Evolutionary conservation across 2,888 invertebrate species (phyloP), one percentile per base, ranked within the genome.

Genomic region (Apamea anceps): DNA sequence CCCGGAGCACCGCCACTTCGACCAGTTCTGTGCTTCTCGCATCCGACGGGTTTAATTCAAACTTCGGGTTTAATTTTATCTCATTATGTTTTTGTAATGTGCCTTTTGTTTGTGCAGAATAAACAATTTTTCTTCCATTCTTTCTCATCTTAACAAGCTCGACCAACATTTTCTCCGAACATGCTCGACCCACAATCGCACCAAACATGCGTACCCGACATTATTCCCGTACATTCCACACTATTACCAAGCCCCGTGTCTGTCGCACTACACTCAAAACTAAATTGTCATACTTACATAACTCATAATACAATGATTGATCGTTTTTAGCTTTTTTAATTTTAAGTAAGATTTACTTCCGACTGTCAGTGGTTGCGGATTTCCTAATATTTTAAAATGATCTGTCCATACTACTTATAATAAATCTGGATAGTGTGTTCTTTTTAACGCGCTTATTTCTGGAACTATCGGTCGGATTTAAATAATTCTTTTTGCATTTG

Each of bases 181-280:
- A 74, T 72, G 48, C 12, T 83, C 13, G 28, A 15, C 48, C 51
- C 75, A 72, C 57, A 48, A 32, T n/a, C 10, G 3, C n/a, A 21
- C 12, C 82, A 0, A 86, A 86, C 88, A 73, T 70, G 91, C 76
- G 90, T 72, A 73, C 13, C 37, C 4, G 28, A 79, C 32, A 66
- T 37, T 7, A 0, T 0, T 0, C 8, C 75, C 77, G 79, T 92
- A 86, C 84, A 86, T 89, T 85, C 74, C n/a, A 73, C 60, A 70
- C 60, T 76, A 81, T 85, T 83, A 87, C 72, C 74, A n/a, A 37
- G 63, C 63, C 66, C 60, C 15, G 13, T 18, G 51, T 32, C 68
- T 13, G 45, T 45, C 60, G 15, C 13, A 45, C 48, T 54, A 54
- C 48, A 70, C 42, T 71, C 75, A 71, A 68, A 5, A 65, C 42